Conservation (phyloP, 2,888 invertebrate genomes). For the Synanthedon tipuliformis region DNA sequence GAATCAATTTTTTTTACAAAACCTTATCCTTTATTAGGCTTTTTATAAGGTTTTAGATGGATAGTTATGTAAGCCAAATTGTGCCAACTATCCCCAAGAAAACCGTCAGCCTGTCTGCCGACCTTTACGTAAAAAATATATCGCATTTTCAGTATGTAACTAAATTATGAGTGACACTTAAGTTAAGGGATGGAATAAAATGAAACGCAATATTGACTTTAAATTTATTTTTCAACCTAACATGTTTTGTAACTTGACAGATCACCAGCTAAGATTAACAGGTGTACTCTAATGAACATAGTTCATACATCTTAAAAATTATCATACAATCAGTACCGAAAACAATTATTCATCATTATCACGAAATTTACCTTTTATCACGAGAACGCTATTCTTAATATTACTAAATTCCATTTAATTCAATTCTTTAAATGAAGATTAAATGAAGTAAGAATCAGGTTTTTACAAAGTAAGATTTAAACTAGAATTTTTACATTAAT, state of each 20-base stretch:
- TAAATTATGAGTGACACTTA: too few species aligned
- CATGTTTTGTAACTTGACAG: constrained; percentile 61
- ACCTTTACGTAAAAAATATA: too few species aligned
- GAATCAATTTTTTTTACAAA: too few species aligned
- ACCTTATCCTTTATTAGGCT: too few species aligned
- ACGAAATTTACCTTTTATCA: constrained; percentile 66
- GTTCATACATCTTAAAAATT: constrained; percentile 64
- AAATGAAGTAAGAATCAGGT: not conserved
- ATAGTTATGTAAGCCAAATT: too few species aligned
- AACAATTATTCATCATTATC: constrained; percentile 62
- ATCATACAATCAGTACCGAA: constrained; percentile 64
- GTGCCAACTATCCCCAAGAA: too few species aligned
- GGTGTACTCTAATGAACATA: constrained; percentile 65
- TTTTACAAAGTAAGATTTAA: not conserved
- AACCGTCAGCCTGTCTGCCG: too few species aligned
- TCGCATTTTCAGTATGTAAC: too few species aligned
- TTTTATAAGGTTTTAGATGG: too few species aligned
- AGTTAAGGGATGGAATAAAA: constrained; percentile 11
- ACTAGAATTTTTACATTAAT: not conserved
- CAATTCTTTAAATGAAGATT: constrained; percentile 29
- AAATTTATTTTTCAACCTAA: constrained; percentile 68
- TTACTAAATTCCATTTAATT: constrained; percentile 64
- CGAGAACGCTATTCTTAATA: constrained; percentile 61
- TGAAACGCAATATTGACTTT: constrained; percentile 45
- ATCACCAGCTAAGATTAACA: constrained; percentile 64